These are phyloP conservation scores for Prunella strophiata DNA, from an alignment of 2,797 vertebrate genomes.

Conservation along the genomic window DNA sequence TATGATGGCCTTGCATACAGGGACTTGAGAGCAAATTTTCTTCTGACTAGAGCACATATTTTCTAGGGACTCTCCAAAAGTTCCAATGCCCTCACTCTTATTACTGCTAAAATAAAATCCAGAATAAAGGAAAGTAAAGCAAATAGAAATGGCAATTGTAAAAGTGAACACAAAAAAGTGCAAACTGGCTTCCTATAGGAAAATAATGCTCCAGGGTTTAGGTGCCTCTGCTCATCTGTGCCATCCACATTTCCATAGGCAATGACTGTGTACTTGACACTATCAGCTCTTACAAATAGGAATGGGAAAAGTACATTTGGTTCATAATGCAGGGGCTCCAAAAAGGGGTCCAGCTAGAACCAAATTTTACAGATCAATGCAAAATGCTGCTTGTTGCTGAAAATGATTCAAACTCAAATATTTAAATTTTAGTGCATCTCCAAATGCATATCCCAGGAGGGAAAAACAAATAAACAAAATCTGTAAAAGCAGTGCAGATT, in stretches of 20 bases:
- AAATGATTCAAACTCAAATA: neutral
- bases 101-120: neutral
- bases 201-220: neutral
- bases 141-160: neutral
- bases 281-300: neutral
- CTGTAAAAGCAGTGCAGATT: neutral
- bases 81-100: neutral
- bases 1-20: neutral
- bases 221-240: neutral
- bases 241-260: neutral
- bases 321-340: neutral
- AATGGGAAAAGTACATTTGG: neutral
- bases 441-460: neutral
- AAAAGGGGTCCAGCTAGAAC: neutral
- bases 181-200: neutral
- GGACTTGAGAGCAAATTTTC: neutral
- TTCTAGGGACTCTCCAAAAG: neutral
- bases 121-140: neutral
- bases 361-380: neutral
- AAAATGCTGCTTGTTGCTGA: neutral
- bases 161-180: neutral
- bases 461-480: neutral
- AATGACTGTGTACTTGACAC: accelerated
- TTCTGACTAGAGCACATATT: neutral
- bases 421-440: neutral